Percentiles rank a stretch among this genome's conserved stretches.
Conservation (phyloP, 1,140 invertebrate genomes). For the Laodelphax striatellus region DNA sequence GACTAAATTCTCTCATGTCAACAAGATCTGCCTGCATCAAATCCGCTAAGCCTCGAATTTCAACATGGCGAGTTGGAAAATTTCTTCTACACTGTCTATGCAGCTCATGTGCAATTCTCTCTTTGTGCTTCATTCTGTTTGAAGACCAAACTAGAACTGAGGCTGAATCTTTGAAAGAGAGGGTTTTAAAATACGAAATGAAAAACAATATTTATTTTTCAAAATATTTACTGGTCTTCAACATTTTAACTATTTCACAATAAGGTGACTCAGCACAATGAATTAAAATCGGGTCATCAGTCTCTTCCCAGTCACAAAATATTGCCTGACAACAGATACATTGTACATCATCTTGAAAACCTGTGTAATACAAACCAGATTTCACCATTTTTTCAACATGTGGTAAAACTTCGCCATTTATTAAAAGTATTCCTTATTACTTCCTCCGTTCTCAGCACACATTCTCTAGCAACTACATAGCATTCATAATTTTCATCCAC, state of each 20-base stretch:
- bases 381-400: constrained; percentile 4
- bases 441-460: too few species aligned
- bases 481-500: too few species aligned
- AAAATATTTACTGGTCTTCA: not conserved
- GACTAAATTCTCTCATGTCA: constrained; percentile 26
- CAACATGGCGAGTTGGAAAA: constrained; percentile 12
- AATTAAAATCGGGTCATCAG: not conserved
- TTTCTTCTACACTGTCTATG: constrained; percentile 18
- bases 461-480: too few species aligned
- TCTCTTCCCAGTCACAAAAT: not conserved
- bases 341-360: not conserved
- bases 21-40: constrained; percentile 19
- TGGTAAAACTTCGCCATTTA: not conserved
- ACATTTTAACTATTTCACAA: constrained; percentile 6
- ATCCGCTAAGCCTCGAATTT: constrained; percentile 14
- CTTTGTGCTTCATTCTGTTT: not conserved
- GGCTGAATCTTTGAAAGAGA: too few species aligned
- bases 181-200: not conserved
- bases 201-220: not conserved
- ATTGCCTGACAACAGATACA: not conserved
- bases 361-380: constrained; percentile 6
- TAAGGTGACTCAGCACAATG: constrained; percentile 1
- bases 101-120: constrained; percentile 14
- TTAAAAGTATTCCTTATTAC: too few species aligned
- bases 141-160: not conserved